Evolutionary conservation across 2,113 vertebrate genomes (phyloP), one percentile per base, ranked within the genome.

Genomic region (Balaeniceps rex): DNA sequence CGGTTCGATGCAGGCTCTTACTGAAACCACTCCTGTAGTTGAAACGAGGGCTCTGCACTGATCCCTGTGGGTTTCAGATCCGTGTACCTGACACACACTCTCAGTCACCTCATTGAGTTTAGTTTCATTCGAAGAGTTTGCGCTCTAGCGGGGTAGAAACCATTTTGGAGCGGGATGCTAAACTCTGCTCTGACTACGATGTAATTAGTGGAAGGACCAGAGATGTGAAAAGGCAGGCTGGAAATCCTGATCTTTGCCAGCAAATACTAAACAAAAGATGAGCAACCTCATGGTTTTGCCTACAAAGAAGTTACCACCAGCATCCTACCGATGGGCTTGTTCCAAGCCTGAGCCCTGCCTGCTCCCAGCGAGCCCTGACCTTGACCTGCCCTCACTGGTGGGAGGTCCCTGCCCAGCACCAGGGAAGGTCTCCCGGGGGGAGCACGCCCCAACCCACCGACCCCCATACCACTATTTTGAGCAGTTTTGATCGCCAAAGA

Each of bases 61-160:
- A 22, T 42, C 14, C 24, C 52, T 15, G 18, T 4, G 52, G 15
- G 14, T 10, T 74, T 34, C 26, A 18, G 31, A 7, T 11, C 55
- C n/a, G 4, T 0, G 3, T 28, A 2, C 19, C 25, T n/a, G 36
- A n/a, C 58, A 7, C 16, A 14, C 6, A 0, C 11, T 29, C 46
- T 28, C 29, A 7, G 13, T 34, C 8, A 1, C 7, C 26, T 36
- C 15, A 4, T 4, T 33, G 47, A 51, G 40, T 55, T 51, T 38
- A 19, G 19, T 44, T 19, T 66, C 70, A 16, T 29, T 36, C 24
- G 4, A 18, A 44, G 29, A 42, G n/a, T 47, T 86, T 71, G 29
- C 3, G 1, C 44, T 58, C 22, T 7, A 25, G 24, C 15, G 13
- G 26, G 44, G 19, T 24, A 33, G 58, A 28, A 60, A 22, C 17